Evolutionary conservation across 2,888 invertebrate genomes (phyloP).

Genomic region (Chydorus sphaericus): DNA sequence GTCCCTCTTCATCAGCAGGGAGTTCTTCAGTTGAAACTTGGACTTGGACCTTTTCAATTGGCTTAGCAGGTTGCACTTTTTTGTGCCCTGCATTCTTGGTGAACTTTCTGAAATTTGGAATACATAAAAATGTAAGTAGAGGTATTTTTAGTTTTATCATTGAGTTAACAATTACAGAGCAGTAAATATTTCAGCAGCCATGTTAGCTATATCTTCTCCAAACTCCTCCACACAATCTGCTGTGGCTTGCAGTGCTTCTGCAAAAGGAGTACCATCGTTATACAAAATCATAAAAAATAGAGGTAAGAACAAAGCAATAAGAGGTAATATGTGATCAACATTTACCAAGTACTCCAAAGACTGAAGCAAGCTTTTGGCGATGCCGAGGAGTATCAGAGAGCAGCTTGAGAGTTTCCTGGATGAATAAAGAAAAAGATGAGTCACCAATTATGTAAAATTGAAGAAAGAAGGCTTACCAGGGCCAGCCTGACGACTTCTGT

Average conservation of each 20-base stretch:
- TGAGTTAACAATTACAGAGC: too few relatives aligned
- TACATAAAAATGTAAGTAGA: too few relatives aligned
- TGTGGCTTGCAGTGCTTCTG: conserved; percentile 1
- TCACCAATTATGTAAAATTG: too few relatives aligned
- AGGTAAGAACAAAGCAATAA: too few relatives aligned
- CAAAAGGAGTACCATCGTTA: too few relatives aligned
- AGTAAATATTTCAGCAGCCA: conserved; percentile 19
- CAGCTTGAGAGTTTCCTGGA: conserved; percentile 19
- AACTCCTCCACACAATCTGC: conserved; percentile 14
- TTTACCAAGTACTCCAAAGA: conserved; percentile 20
- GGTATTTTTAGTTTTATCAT: too few relatives aligned
- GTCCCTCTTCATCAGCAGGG: conserved; percentile 5
- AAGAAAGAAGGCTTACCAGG: too few relatives aligned
- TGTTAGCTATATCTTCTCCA: conserved; percentile 17
- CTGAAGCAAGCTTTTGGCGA: conserved; percentile 18
- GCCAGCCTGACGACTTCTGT: conserved; percentile 17
- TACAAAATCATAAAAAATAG: too few relatives aligned
- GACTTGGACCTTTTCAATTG: not conserved
- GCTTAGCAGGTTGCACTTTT: conserved; percentile 5
- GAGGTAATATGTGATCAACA: not conserved
- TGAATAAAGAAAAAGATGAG: too few relatives aligned
- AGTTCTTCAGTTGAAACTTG: conserved; percentile 8
- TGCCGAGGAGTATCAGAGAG: conserved; percentile 19
- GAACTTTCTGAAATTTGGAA: too few relatives aligned
- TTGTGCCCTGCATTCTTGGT: conserved; percentile 15